Evolutionary conservation across 2,888 invertebrate species (phyloP).

Genomic region (Xanthia icteritia): DNA sequence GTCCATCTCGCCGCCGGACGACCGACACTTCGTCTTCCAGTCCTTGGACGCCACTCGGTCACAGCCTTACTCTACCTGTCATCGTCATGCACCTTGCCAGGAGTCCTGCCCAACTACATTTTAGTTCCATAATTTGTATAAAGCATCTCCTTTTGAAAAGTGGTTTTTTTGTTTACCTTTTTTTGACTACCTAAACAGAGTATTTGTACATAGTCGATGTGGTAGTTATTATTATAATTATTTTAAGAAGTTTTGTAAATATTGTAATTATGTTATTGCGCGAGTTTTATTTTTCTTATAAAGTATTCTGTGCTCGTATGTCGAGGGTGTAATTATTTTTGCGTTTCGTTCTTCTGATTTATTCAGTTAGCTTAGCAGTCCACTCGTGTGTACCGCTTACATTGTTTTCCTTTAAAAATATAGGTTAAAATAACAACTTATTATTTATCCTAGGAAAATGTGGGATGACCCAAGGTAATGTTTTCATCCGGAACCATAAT

Average conservation of each 20-base stretch:
- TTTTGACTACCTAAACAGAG: too few species aligned
- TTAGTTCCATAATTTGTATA: not conserved
- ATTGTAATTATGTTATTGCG: not conserved
- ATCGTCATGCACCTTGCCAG: not conserved
- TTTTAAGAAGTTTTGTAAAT: not conserved
- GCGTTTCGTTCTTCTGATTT: slow-evolving; percentile 7
- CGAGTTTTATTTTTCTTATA: not conserved
- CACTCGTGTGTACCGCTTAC: not conserved
- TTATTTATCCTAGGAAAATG: not conserved
- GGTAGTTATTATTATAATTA: not conserved
- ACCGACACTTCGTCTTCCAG: too few species aligned
- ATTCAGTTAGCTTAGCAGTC: not conserved
- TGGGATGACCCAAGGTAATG: too few species aligned
- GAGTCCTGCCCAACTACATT: not conserved
- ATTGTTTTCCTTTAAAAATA: not conserved
- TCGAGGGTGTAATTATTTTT: not conserved
- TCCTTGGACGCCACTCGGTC: too few species aligned
- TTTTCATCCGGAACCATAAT: not conserved
- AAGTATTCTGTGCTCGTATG: not conserved
- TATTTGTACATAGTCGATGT: not conserved
- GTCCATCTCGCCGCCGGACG: too few species aligned
- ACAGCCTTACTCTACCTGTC: too few species aligned
- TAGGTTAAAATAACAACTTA: not conserved
- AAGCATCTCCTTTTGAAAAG: not conserved
- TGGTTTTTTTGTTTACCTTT: too few species aligned